Base-by-base conservation (phyloP, 2,888 invertebrate species). In the Acrobasis consociella region DNA sequence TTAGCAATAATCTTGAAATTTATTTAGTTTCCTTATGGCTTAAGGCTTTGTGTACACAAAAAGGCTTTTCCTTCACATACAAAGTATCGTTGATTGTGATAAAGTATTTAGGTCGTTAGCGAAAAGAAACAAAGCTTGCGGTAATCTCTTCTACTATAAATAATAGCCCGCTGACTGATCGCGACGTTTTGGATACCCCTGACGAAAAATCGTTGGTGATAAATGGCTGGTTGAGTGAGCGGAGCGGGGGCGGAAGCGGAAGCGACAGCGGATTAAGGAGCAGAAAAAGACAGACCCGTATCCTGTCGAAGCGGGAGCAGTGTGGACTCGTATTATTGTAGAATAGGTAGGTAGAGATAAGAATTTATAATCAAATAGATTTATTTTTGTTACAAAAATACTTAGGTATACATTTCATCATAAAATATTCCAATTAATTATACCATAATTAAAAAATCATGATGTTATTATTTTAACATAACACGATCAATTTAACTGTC, bases 121-220 rank as follows among this genome's bases (percentile, higher is more conserved):
- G 49, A 63, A 64, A 66, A 65, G 64, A 65, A 69, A 64, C 59
- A 64, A 64, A 62, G 59, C 63, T 62, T 53, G 58, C 59, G 66
- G 67, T 68, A 66, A 69, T 69, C 66, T 66, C 60, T 63, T 39
- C 49, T 60, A 59, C 69, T 64, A 75, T 75, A 77, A 78, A 80
- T 78, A 77, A 76, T 73, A 71, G 74, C 69, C 73, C 72, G 71
- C 76, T 76, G 78, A 83, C 69, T 78, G 80, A 82, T 78, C 78
- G 75, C 72, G 73, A 75, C 75, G 74, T 78, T 79, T 73, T 71
- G 74, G 82, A 82, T 83, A 82, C 74, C 75, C 78, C 72, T 83
- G 80, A 83, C 82, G 83, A 83, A 83, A 81, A 83, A 82, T 81
- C 75, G 75, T 73, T 77, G 76, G 75, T 70, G 76, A 74, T 81